Conservation (phyloP, 2,113 vertebrate genomes). For the Pomatorhinus ruficollis region DNA sequence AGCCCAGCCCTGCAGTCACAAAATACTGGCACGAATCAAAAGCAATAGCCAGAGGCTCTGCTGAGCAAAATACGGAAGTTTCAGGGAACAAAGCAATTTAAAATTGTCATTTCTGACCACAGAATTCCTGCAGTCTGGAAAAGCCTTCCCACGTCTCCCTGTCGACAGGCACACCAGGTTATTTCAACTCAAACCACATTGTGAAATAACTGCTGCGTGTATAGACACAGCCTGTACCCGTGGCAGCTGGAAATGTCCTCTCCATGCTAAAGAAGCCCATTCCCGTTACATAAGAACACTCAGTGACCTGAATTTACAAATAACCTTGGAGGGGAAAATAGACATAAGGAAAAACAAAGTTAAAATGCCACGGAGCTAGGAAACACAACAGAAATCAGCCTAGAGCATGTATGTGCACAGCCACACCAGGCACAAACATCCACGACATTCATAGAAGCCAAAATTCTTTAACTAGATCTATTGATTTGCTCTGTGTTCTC, state of each 20-base stretch:
- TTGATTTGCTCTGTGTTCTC: neutral
- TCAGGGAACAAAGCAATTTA: neutral
- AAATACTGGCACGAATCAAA: neutral
- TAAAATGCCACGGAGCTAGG: neutral
- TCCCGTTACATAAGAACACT: neutral
- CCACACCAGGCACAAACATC: rapidly evolving
- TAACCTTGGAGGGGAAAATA: neutral
- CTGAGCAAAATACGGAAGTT: neutral
- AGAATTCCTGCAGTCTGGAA: neutral
- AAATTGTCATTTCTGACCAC: neutral
- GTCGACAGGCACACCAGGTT: neutral
- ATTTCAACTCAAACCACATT: neutral
- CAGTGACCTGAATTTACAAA: slow-evolving; percentile 20
- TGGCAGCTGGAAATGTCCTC: neutral
- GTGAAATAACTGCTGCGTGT: neutral
- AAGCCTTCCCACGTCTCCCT: neutral
- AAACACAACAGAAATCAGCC: neutral
- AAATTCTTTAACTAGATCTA: neutral
- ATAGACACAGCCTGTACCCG: neutral
- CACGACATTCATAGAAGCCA: rapidly evolving
- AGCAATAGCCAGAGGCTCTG: neutral
- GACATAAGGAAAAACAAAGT: neutral
- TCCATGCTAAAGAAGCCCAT: neutral
- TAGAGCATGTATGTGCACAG: neutral
- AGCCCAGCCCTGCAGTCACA: neutral